Evolutionary conservation across 2,113 vertebrate species (phyloP).

Genomic region (Catharus fuscescens): DNA sequence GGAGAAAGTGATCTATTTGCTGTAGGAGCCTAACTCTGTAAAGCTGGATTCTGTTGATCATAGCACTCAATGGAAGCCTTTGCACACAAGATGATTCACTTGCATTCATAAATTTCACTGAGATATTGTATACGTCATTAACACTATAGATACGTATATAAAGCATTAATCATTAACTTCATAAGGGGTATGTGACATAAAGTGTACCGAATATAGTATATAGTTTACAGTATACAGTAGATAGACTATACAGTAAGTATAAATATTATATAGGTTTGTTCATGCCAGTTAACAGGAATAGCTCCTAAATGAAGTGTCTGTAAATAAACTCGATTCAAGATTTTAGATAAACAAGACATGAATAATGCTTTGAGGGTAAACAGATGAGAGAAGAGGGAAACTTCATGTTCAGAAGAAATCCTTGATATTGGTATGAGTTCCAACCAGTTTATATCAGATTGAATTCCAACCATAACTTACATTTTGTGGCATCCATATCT

Average conservation of each 20-base stretch:
- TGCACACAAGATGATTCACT: background rate
- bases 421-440: background rate
- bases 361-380: background rate
- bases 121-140: background rate
- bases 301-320: background rate
- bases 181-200: background rate
- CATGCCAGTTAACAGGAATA: background rate
- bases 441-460: background rate
- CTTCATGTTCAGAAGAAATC: background rate
- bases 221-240: background rate
- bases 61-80: background rate
- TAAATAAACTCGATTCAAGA: background rate
- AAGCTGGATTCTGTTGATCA: background rate
- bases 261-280: background rate
- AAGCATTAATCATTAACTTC: background rate
- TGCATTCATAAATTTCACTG: background rate
- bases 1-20: background rate
- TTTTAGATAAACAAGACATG: background rate
- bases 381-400: background rate
- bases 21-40: background rate
- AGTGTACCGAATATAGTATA: background rate
- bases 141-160: background rate
- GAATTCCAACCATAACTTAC: background rate
- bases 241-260: background rate
- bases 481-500: background rate